Evolutionary conservation across 2,888 invertebrate species (phyloP).

Genomic region (Cheilosia variabilis): DNA sequence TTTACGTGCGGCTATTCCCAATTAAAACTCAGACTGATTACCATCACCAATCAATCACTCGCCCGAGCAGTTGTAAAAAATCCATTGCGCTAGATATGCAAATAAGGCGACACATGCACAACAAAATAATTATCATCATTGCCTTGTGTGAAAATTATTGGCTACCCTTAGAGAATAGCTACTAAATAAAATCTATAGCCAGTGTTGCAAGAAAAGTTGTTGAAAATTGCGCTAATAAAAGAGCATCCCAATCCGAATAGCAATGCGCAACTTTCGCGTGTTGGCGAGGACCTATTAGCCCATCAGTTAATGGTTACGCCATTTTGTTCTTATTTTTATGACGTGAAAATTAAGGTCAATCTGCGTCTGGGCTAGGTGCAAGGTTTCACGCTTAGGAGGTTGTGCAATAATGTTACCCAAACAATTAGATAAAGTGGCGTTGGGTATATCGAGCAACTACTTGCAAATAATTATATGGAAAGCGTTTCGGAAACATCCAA

Average conservation of each 20-base stretch:
- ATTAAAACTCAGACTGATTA: constrained; percentile 38
- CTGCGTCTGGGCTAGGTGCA: constrained; percentile 10
- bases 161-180: constrained; percentile 24
- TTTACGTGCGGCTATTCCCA: constrained; percentile 7
- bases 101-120: constrained; percentile 8
- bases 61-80: constrained; percentile 4
- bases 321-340: constrained; percentile 11
- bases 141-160: constrained; percentile 11
- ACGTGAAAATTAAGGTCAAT: constrained; percentile 38
- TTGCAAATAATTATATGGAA: too few relatives aligned
- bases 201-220: constrained; percentile 43
- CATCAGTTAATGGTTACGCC: neutral
- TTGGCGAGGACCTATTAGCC: constrained; percentile 4
- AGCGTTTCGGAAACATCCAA: too few relatives aligned
- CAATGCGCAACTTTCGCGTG: neutral
- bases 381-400: neutral
- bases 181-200: constrained; percentile 76
- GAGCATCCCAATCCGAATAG: too few relatives aligned
- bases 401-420: neutral
- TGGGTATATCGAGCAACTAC: too few relatives aligned
- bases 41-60: constrained; percentile 48
- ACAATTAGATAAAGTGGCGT: too few relatives aligned
- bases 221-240: constrained; percentile 22
- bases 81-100: constrained; percentile 19
- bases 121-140: constrained; percentile 32